These are phyloP conservation scores for Lypha dubia DNA, from an alignment of 2,888 invertebrate species.

Conservation along the genomic window DNA sequence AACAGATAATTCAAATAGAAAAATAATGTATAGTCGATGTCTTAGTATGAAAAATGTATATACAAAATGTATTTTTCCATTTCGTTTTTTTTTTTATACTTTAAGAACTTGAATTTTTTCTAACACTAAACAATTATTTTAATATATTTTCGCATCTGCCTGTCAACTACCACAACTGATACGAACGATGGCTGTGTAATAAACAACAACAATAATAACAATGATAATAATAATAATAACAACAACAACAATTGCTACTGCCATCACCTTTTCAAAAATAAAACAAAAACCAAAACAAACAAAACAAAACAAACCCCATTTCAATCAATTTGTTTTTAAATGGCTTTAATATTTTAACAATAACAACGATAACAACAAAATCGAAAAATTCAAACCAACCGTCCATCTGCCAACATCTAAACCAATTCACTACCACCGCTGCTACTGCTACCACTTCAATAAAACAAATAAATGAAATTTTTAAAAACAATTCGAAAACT, in stretches of 20 bases:
- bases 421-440: not conserved
- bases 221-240: slow-evolving; percentile 30
- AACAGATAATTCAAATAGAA: slow-evolving; percentile 6
- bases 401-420: not conserved
- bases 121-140: slow-evolving; percentile 69
- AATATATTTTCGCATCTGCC: slow-evolving; percentile 66
- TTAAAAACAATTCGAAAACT: slow-evolving; percentile 9
- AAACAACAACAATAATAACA: slow-evolving; percentile 16
- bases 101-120: slow-evolving; percentile 31
- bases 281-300: not conserved
- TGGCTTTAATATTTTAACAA: slow-evolving; percentile 30
- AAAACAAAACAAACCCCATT: slow-evolving; percentile 48
- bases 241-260: slow-evolving; percentile 46
- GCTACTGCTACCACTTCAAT: slow-evolving; percentile 2
- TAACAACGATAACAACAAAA: slow-evolving; percentile 67
- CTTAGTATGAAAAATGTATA: not conserved
- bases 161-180: slow-evolving; percentile 36
- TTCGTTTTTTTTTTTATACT: slow-evolving; percentile 16
- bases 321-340: slow-evolving; percentile 37
- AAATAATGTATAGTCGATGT: slow-evolving; percentile 11
- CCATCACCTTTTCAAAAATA: too few relatives aligned
- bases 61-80: too few relatives aligned
- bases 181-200: slow-evolving; percentile 20
- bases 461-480: slow-evolving; percentile 14
- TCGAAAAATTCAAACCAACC: slow-evolving; percentile 27